Base-by-base conservation (phyloP, 2,113 vertebrate genomes). In the Anthoscopus minutus region DNA sequence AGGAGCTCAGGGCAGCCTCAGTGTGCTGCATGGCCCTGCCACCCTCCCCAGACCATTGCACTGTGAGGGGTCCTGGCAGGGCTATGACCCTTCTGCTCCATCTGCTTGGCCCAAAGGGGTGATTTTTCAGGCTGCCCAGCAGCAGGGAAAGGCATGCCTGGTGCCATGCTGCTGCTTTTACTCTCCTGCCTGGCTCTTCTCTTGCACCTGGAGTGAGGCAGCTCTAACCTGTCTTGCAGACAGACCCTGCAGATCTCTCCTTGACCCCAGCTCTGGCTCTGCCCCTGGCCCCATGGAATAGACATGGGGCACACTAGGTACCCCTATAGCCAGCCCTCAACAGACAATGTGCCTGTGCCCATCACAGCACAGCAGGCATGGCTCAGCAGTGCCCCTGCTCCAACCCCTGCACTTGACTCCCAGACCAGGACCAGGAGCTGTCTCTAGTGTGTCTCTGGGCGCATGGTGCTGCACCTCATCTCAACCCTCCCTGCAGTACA, bases 261-360 rank as follows among this genome's bases (percentile, higher is more conserved):
- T 50, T 74, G n/a, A 2, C 25, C n/a, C 14, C 0, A 0, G 24
- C 38, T 50, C 57, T 71, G 19, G 10, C 27, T 25, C 42, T 70
- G 30, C 1, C 30, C 22, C 20, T 51, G 30, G 30, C 12, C 42
- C 27, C 31, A 10, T 1, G 2, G 42, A 19, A 37, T 60, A 87
- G 15, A 21, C 3, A 0, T 4, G 28, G 23, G 42, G 6, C n/a
- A n/a, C 1, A 0, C 15, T 48, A 47, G 30, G 27, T 21, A 20
- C 6, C 16, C 16, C 21, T 47, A 6, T 3, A 9, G 42, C 22
- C 60, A 91, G 20, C 17, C 31, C 61, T 47, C 5, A 5, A 10
- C 22, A 56, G 37, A 15, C 58, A 50, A 14, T 0, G 0, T 54
- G 35, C 48, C 19, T 2, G 1, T 38, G 45, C 45, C 23, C 33